phyloP scores from a whole-genome alignment of 2,113 vertebrate species.

The Neolamprologus sp. region DNA sequence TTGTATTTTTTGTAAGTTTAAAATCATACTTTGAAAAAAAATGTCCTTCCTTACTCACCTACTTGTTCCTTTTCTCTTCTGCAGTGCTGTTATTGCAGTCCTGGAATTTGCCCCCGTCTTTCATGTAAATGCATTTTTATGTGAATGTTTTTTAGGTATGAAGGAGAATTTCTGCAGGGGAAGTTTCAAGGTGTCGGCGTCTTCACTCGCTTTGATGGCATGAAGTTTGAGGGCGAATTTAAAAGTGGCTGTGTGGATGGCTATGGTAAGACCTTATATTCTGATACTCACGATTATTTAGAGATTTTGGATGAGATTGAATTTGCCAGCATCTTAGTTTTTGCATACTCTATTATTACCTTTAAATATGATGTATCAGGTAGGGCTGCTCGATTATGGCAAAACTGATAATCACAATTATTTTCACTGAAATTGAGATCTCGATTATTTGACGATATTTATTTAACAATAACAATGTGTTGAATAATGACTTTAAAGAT shows the following conservation, averaged over 20 bases:
- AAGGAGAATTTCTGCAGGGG: constrained; percentile 94
- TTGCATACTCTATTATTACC: not conserved
- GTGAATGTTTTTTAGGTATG: constrained; percentile 74
- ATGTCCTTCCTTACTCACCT: not conserved
- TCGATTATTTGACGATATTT: no score
- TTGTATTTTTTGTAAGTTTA: not conserved
- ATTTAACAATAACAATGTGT: no score
- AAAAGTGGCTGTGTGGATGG: constrained; percentile 91
- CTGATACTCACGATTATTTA: not conserved
- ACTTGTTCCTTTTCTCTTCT: not conserved
- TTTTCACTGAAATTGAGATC: no score
- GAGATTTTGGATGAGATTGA: not conserved
- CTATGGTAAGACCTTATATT: constrained; percentile 74
- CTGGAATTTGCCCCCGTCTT: not conserved
- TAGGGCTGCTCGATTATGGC: no score
- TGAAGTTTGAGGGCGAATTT: constrained; percentile 96
- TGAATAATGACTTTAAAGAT: no score
- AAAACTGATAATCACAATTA: no score
- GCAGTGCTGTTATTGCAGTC: no score
- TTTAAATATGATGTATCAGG: not conserved
- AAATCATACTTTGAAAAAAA: not conserved
- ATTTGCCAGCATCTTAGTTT: not conserved
- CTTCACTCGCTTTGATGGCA: constrained; percentile 89
- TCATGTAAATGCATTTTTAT: not conserved
- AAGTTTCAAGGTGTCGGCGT: constrained; percentile 92